Base-by-base conservation (phyloP, 2,888 invertebrate species). In the Teleiodes luculella region DNA sequence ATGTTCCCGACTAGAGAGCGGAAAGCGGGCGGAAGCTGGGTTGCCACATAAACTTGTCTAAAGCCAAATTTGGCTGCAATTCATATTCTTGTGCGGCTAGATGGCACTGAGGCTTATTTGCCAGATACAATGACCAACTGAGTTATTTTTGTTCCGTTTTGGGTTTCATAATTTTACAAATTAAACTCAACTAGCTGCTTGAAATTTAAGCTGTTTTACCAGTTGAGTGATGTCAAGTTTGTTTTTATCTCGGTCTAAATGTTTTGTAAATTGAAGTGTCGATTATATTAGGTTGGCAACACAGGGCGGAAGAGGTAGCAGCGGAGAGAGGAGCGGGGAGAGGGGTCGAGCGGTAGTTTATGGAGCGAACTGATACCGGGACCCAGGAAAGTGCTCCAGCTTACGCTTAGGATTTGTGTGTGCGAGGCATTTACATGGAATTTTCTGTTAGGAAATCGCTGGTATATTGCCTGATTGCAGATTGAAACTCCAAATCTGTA, bases 361-460 rank as follows among this genome's bases (percentile, higher is more conserved):
- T 87, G 85, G 79, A 83, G 83, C 83, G 83, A 85, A 84, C 85
- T 85, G 86, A 86, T 86, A 86, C 83, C 78, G 78, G 79, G 74
- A 72, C 80, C 79, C 80, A 79, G 84, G 82, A 72, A 84, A 84
- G 83, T 83, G 83, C 76, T 80, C 72, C 78, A 69, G 85, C 84
- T 86, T 84, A 84, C 82, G 74, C 72, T 77, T 74, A 79, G 83
- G 83, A 84, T 85, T 85, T 84, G 83, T 82, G 80, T 78, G 78
- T 76, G 74, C 71, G 74, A 76, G 70, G 76, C 79, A 82, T 83
- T 83, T 84, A 82, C 81, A 81, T 79, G 77, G 74, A 73, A 78
- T 79, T 76, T 68, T 67, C 70, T 68, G 68, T 65, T 65, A 62
- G 59, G 58, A 64, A 58, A 61, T 63, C 45, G 45, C 20, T 48